phyloP scores from a whole-genome alignment of 1,140 invertebrate genomes.

The Latrodectus geometricus region DNA sequence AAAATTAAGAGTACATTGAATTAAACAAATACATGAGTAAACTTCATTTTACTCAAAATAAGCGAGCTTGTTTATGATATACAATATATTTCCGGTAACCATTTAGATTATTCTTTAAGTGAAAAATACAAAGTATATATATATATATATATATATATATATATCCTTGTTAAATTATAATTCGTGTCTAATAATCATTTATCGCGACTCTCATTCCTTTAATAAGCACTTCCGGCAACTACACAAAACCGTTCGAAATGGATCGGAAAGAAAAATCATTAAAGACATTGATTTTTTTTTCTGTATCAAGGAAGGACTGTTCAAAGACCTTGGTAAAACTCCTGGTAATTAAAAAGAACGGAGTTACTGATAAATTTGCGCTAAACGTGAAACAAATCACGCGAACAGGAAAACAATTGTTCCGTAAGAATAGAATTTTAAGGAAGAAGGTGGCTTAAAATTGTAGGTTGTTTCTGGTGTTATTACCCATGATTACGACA shows the following conservation, averaged over 20 bases:
- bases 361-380: not conserved
- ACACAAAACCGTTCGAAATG: not conserved
- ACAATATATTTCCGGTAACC: too few species aligned
- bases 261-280: constrained; percentile 10
- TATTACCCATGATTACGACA: too few species aligned
- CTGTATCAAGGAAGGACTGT: not conserved
- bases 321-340: not conserved
- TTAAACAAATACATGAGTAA: too few species aligned
- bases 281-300: not conserved
- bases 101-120: too few species aligned
- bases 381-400: not conserved
- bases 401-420: constrained; percentile 41
- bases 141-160: too few species aligned
- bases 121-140: too few species aligned
- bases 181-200: not conserved
- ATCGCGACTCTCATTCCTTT: not conserved
- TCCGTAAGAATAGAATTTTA: constrained; percentile 22
- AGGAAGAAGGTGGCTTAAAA: not conserved
- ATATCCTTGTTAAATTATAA: too few species aligned
- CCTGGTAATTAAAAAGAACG: not conserved
- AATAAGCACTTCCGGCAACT: not conserved
- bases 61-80: too few species aligned
- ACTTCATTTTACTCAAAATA: too few species aligned
- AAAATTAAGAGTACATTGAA: too few species aligned
- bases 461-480: not conserved